A percentile compares a stretch with the other conserved stretches of the same genome.
phyloP scores from a whole-genome alignment of 2,113 vertebrate genomes.

The Oriolus oriolus region DNA sequence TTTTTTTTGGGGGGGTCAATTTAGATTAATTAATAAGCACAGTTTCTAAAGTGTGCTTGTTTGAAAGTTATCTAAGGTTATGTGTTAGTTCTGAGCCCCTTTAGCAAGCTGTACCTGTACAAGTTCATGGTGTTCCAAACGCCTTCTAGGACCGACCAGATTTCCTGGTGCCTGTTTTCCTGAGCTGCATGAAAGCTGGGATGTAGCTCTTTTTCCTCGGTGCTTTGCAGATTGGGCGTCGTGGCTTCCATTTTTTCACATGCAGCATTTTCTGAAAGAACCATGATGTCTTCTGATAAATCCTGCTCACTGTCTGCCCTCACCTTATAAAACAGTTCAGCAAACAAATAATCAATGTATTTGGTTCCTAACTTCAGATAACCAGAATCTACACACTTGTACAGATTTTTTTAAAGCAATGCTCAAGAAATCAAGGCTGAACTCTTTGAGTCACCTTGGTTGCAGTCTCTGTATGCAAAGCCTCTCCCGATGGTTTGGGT shows the following conservation, averaged over 20 bases:
- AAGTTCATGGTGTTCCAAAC: conserved; percentile 83
- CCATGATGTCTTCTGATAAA: conserved; percentile 52
- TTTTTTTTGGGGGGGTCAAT: too few relatives aligned
- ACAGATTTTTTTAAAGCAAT: not conserved
- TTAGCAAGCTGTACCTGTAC: conserved; percentile 75
- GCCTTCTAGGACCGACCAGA: conserved; percentile 87
- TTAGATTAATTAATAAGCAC: not conserved
- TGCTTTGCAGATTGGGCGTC: not conserved
- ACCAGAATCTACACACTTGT: not conserved
- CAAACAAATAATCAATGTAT: conserved; percentile 35
- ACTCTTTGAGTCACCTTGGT: not conserved
- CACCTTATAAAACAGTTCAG: conserved; percentile 63
- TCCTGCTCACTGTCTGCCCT: conserved; percentile 55
- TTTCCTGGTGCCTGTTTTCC: conserved; percentile 74
- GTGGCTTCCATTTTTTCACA: conserved; percentile 65
- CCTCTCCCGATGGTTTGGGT: not conserved
- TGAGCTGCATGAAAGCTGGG: conserved; percentile 45
- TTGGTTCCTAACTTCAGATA: not conserved
- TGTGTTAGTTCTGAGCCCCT: not conserved
- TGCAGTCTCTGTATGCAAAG: not conserved
- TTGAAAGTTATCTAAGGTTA: not conserved
- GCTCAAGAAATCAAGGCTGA: not conserved
- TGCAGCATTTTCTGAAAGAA: conserved; percentile 53
- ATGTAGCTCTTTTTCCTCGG: conserved; percentile 65
- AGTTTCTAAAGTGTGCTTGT: not conserved